Percentiles rank a stretch among this genome's conserved stretches.
Conservation (phyloP, 2,113 vertebrate species). For the Caretta caretta region DNA sequence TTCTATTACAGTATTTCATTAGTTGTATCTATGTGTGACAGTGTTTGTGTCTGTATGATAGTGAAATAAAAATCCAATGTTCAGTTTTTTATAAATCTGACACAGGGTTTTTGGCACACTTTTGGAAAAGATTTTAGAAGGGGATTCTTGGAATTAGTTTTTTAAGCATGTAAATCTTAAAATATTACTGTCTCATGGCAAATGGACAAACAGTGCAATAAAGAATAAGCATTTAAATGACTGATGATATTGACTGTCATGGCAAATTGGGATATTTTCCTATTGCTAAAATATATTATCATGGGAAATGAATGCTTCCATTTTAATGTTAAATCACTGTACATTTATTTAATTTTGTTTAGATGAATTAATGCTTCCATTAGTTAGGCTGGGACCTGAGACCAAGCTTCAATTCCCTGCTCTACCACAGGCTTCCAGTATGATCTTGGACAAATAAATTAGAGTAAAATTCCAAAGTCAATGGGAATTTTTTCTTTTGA, state of each 20-base stretch:
- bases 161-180: neutral
- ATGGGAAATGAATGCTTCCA: neutral
- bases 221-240: neutral
- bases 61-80: neutral
- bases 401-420: slow-evolving; percentile 24
- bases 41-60: neutral
- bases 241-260: neutral
- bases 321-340: neutral
- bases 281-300: neutral
- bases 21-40: neutral
- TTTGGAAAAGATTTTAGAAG: neutral
- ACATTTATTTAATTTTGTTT: slow-evolving; percentile 36
- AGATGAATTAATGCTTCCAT: neutral
- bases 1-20: neutral
- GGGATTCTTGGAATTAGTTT: neutral
- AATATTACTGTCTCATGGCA: neutral
- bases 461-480: slow-evolving; percentile 36
- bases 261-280: neutral
- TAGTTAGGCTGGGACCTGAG: neutral
- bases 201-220: neutral
- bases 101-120: neutral
- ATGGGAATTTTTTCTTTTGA: slow-evolving; percentile 42
- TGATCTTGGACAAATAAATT: slow-evolving; percentile 66
- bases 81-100: neutral
- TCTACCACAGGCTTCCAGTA: slow-evolving; percentile 46